phyloP scores from a whole-genome alignment of 2,888 invertebrate species.

The Acholoe squamosa region DNA sequence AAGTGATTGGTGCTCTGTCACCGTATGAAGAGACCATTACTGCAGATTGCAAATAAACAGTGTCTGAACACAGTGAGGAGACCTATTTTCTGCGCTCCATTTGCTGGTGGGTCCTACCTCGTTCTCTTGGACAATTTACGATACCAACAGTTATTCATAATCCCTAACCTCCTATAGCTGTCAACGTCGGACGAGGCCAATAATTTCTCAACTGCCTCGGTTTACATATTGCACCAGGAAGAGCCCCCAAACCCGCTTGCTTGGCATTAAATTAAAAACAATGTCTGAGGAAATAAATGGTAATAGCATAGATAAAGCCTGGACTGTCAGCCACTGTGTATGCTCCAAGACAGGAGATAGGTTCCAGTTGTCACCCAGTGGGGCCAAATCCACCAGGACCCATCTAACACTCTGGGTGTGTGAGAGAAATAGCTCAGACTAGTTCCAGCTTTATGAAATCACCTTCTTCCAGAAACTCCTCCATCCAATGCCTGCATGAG shows the following conservation, averaged over 20 bases:
- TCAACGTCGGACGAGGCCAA: slow-evolving; percentile 3
- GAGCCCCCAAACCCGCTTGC: not conserved
- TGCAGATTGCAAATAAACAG: slow-evolving; percentile 53
- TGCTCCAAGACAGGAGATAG: slow-evolving; percentile 14
- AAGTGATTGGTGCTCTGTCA: slow-evolving; percentile 55
- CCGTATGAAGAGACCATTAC: slow-evolving; percentile 63
- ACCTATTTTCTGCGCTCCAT: slow-evolving; percentile 41
- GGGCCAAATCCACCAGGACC: not conserved
- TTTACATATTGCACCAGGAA: slow-evolving; percentile 11
- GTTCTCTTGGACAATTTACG: slow-evolving; percentile 31
- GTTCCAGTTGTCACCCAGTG: slow-evolving; percentile 35
- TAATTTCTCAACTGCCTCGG: slow-evolving; percentile 38
- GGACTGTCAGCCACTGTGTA: slow-evolving; percentile 7
- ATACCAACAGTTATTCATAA: slow-evolving; percentile 15
- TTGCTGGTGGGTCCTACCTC: slow-evolving; percentile 23
- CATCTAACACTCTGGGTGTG: not conserved
- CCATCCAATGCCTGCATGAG: too few relatives aligned
- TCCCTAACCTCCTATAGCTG: slow-evolving; percentile 37
- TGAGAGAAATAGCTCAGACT: too few relatives aligned
- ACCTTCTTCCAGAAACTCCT: too few relatives aligned
- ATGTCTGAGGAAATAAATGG: slow-evolving; percentile 47
- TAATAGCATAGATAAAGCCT: not conserved
- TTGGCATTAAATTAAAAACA: slow-evolving; percentile 38
- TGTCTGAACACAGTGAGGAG: slow-evolving; percentile 31
- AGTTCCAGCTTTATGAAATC: too few relatives aligned